Conservation (phyloP, 2,888 invertebrate genomes). For the Volucella zonaria region DNA sequence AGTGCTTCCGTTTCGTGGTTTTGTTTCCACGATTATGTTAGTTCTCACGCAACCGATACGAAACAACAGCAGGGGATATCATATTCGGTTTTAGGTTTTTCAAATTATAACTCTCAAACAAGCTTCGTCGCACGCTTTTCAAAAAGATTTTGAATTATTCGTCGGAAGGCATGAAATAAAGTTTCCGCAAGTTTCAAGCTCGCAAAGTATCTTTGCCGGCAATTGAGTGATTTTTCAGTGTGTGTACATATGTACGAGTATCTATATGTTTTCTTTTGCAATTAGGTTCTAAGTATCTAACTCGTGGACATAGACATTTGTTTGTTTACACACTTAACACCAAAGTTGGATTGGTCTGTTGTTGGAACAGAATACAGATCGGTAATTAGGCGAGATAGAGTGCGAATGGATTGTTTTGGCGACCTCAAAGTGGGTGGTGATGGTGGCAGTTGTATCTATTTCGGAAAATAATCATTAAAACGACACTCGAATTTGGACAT, state of each 20-base stretch:
- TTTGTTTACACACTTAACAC: slow-evolving; percentile 35
- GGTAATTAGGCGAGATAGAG: slow-evolving; percentile 44
- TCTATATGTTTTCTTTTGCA: neutral
- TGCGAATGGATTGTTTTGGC: slow-evolving; percentile 25
- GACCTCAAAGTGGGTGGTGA: slow-evolving; percentile 35
- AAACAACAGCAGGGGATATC: too few species aligned
- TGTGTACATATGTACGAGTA: too few species aligned
- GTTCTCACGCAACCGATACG: slow-evolving; percentile 6
- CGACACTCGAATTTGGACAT: slow-evolving; percentile 31
- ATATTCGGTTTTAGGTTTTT: neutral
- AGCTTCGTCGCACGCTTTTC: slow-evolving; percentile 19
- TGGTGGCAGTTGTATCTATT: slow-evolving; percentile 4
- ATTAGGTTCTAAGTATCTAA: slow-evolving; percentile 27
- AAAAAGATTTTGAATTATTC: neutral
- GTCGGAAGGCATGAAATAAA: neutral
- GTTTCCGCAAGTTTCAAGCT: neutral
- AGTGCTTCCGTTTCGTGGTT: slow-evolving; percentile 51
- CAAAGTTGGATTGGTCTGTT: slow-evolving; percentile 42
- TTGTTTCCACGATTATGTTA: slow-evolving; percentile 42
- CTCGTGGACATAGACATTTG: slow-evolving; percentile 25
- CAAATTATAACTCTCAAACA: neutral
- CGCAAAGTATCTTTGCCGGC: neutral
- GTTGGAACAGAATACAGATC: slow-evolving; percentile 22
- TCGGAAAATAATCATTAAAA: slow-evolving; percentile 23
- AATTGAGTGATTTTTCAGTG: too few species aligned